Base-by-base conservation (phyloP, 2,888 invertebrate species). In the Polydrusus cervinus region DNA sequence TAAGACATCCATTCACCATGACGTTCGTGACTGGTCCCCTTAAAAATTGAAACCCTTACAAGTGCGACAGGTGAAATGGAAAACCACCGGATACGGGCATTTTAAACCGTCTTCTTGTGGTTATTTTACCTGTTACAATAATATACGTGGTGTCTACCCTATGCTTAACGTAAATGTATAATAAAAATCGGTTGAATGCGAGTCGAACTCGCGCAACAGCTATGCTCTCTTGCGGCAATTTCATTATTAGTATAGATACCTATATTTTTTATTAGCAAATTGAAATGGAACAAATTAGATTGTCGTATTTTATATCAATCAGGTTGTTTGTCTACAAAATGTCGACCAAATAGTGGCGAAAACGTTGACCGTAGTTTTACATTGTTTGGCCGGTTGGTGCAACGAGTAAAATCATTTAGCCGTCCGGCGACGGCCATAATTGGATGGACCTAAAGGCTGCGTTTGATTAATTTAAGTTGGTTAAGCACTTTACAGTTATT, bases 1-100 rank as follows among this genome's bases (percentile, higher is more conserved):
- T 53, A 49, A 69, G 57, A 57, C 47, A 72, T 60, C 65, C 51
- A 64, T 69, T 69, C n/a, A n/a, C n/a, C n/a, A n/a, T n/a, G n/a
- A n/a, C n/a, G 49, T 65, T 60, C 72, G 69, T 76, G 64, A 76
- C 76, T 72, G 72, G 69, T 69, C 45, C 72, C 76, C 65, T 66
- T 68, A 71, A 75, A 66, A 75, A 68, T 64, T 49, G 72, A 71
- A 74, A 68, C 71, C 77, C 77, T 66, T 74, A 74, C 53, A 74
- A 74, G 74, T 77, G 77, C 77, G 68, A 71, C 77, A 77, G 77
- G 77, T 77, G 77, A 77, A 71, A 71, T 55, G 30, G 53, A 71
- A 71, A 30, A 68, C 74, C 74, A 64, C 77, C 77, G 77, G 77
- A 77, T 77, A 65, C 71, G 57, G 18, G 47, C 47, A 18, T 43